Conservation (phyloP, 1,140 invertebrate genomes). For the Cepaea nemoralis region DNA sequence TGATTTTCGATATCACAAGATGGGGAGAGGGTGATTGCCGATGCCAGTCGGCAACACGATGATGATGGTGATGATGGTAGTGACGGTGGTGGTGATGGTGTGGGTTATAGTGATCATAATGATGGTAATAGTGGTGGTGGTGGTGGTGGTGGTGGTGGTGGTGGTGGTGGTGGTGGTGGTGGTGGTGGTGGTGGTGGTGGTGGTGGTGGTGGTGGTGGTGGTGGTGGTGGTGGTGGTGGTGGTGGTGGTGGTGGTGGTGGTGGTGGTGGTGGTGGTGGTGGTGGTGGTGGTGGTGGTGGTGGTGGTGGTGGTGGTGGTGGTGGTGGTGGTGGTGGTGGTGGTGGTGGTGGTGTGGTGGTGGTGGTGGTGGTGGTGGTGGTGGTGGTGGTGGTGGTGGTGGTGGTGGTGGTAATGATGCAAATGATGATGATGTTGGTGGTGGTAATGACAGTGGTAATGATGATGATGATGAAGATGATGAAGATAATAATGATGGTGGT, state of each 20-base stretch:
- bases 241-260: neutral
- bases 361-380: constrained; percentile 2
- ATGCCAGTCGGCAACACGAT: too few relatives aligned
- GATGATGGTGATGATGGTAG: neutral
- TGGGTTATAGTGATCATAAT: neutral
- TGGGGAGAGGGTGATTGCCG: too few relatives aligned
- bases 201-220: neutral
- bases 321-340: neutral
- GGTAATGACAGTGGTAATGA: neutral
- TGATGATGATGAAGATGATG: neutral
- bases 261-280: neutral
- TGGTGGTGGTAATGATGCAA: neutral
- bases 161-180: neutral
- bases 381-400: neutral
- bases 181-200: neutral
- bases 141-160: neutral
- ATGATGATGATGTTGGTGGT: neutral
- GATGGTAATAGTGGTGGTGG: neutral
- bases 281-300: neutral
- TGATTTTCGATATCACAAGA: too few relatives aligned
- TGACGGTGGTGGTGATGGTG: neutral
- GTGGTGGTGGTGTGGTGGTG: neutral
- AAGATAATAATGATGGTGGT: neutral
- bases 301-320: neutral
- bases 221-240: neutral